A percentile compares a stretch with the other conserved stretches of the same genome.
These are phyloP conservation scores for Nemurella pictetii DNA, from an alignment of 2,888 invertebrate species.

Conservation along the genomic window DNA sequence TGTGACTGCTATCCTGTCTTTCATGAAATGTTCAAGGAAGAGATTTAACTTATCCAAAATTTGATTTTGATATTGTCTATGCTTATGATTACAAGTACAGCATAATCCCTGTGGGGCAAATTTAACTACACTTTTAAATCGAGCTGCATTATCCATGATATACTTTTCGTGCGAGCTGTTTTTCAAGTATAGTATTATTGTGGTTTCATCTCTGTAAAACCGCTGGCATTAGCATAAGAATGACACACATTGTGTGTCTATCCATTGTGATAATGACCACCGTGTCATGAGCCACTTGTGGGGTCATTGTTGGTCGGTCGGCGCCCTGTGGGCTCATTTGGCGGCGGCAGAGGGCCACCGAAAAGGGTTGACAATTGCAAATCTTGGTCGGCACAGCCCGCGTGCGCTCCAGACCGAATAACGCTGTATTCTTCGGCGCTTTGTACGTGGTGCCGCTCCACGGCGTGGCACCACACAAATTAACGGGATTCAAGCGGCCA, in stretches of 20 bases:
- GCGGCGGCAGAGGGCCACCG: background rate
- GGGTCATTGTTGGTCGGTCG: background rate
- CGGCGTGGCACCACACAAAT: background rate
- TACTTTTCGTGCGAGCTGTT: too few species aligned
- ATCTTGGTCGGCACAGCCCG: background rate
- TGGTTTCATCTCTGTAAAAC: background rate
- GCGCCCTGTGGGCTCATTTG: background rate
- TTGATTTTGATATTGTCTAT: too few species aligned
- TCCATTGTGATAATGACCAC: background rate
- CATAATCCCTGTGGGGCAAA: too few species aligned
- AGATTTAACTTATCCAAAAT: too few species aligned
- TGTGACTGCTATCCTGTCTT: too few species aligned
- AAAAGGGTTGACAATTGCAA: slow-evolving; percentile 20
- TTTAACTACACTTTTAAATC: too few species aligned
- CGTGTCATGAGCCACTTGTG: background rate
- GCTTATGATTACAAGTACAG: too few species aligned
- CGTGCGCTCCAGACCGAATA: background rate
- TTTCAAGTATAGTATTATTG: too few species aligned
- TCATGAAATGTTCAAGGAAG: too few species aligned
- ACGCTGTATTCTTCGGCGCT: background rate
- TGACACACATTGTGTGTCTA: background rate
- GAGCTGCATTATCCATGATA: too few species aligned
- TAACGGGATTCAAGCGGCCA: too few species aligned
- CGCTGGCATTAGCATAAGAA: slow-evolving; percentile 16
- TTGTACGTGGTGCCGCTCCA: background rate